Evolutionary conservation across 1,140 invertebrate species (phyloP).

Genomic region (Brachionus calyciflorus): DNA sequence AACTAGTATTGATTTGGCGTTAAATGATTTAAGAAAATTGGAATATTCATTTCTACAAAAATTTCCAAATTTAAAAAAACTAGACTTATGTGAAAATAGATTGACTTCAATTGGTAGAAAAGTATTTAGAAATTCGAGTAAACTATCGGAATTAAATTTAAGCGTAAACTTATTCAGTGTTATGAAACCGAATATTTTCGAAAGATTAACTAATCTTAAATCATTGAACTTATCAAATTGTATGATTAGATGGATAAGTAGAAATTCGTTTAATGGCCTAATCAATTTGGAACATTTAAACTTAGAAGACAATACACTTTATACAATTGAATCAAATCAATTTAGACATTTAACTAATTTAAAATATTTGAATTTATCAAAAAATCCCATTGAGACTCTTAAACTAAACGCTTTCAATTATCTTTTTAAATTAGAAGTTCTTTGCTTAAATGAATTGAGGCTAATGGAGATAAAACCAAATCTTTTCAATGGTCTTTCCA

Average conservation of each 20-base stretch:
- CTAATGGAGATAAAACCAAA: not conserved
- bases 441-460: not conserved
- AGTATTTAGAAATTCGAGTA: not conserved
- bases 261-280: slow-evolving; percentile 15
- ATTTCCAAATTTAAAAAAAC: slow-evolving; percentile 16
- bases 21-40: not conserved
- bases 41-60: not conserved
- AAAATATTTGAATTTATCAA: slow-evolving; percentile 8
- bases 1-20: not conserved
- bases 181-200: slow-evolving; percentile 19
- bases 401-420: slow-evolving; percentile 6
- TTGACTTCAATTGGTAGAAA: not conserved
- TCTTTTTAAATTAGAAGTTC: not conserved
- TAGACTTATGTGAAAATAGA: not conserved
- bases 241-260: slow-evolving; percentile 29
- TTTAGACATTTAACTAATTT: slow-evolving; percentile 22
- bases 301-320: slow-evolving; percentile 6
- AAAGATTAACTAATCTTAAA: not conserved
- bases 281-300: slow-evolving; percentile 23
- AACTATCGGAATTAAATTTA: not conserved
- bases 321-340: slow-evolving; percentile 28
- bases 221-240: not conserved
- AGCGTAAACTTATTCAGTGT: not conserved
- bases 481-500: not conserved
- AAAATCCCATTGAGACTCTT: not conserved